Conservation (phyloP, 2,113 vertebrate species). For the Cavia aperea region DNA sequence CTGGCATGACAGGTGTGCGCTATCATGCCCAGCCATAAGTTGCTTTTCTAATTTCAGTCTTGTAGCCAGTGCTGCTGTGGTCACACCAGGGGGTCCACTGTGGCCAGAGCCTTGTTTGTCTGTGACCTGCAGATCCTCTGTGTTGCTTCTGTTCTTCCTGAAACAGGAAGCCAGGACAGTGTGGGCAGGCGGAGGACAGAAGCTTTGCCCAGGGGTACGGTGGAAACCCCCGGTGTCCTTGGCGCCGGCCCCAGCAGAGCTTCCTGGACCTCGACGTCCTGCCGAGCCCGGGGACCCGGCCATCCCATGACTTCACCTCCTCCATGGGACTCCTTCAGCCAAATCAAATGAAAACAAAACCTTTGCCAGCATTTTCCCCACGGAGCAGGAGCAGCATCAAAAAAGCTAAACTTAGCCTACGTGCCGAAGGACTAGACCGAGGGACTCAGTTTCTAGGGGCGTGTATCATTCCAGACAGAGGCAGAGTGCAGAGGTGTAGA, state of each 20-base stretch:
- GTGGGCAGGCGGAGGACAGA: background rate
- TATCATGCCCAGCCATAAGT: background rate
- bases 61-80: accelerated
- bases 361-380: conserved; percentile 29
- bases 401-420: conserved; percentile 64
- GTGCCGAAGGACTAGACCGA: conserved; percentile 46
- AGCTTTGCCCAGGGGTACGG: background rate
- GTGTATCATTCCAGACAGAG: background rate
- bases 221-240: background rate
- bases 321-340: conserved; percentile 40
- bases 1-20: background rate
- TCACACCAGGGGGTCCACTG: too few relatives aligned
- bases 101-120: accelerated
- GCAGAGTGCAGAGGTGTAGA: background rate
- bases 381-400: conserved; percentile 57
- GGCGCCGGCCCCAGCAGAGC: background rate
- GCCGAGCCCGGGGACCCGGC: background rate
- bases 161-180: background rate
- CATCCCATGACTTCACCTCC: conserved; percentile 60
- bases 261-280: conserved; percentile 45
- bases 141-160: background rate
- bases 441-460: conserved; percentile 50
- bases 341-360: conserved; percentile 54
- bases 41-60: background rate
- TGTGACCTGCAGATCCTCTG: accelerated